Base-by-base conservation (phyloP, 2,797 vertebrate species). In the Zenarchopterus dispar region DNA sequence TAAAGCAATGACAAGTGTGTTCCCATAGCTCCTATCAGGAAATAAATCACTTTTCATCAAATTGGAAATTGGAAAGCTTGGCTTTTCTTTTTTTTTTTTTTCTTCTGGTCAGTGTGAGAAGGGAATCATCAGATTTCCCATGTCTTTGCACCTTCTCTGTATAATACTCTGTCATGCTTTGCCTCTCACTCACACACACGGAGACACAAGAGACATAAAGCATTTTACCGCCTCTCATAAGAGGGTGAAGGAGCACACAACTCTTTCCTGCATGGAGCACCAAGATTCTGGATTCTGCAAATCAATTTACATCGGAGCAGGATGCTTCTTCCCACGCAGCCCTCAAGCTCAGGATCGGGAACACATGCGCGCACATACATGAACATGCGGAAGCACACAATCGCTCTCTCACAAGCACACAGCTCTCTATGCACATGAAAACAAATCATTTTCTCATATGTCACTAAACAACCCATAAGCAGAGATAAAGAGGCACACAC, bases 311-410 rank as follows among this genome's bases (percentile, higher is more conserved):
- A 78, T 68, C 18, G 19, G 68, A 70, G 73, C 65, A 81, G 65
- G 76, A 78, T 47, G 64, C 73, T 62, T 74, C 84, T 85, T 67
- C 84, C 88, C 82, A 88, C 89, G 83, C 85, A 80, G 53, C 84
- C 77, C 81, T 82, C 48, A 60, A 81, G 80, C 75, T 68, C 56
- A 61, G 62, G 56, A 73, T 70, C 55, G 74, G 23, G 44, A 64
- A 61, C 67, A 64, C 66, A 60, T 46, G 49, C 61, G 46, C 18
- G 17, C 44, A 44, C 51, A 41, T 49, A 24, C 62, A 56, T 52
- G 28, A 36, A 43, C 36, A 58, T 24, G 50, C 28, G 31, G 17
- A 26, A 16, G 36, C 28, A 24, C 52, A 9, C 75, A 36, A 61
- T 57, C 31, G 11, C 55, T 44, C 46, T 19, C 49, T 73, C 41